A percentile compares a stretch with the other conserved stretches of the same genome.
Conservation (phyloP, 2,797 vertebrate genomes). For the Argya squamiceps region DNA sequence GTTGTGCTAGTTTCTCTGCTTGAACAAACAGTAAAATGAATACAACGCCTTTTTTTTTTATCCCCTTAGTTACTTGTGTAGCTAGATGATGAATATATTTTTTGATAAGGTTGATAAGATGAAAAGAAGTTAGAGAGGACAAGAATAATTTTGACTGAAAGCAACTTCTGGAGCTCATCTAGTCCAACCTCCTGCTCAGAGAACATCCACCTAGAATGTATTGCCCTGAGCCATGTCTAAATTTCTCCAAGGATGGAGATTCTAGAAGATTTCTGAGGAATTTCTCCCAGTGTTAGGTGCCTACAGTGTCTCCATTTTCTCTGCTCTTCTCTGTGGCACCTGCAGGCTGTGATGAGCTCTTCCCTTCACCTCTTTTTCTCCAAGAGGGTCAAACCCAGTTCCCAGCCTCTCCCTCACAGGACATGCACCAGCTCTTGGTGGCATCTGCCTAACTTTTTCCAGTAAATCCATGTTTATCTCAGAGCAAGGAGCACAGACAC, state of each 20-base stretch:
- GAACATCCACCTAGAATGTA: background rate
- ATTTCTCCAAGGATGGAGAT: background rate
- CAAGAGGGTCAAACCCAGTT: background rate
- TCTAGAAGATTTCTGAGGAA: background rate
- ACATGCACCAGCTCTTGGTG: background rate
- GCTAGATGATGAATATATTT: background rate
- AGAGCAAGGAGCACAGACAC: background rate
- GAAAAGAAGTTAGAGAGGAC: background rate
- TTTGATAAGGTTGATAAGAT: background rate
- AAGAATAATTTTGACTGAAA: background rate
- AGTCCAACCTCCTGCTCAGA: background rate
- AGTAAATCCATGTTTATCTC: background rate
- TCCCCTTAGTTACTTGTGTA: background rate
- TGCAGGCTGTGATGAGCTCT: background rate
- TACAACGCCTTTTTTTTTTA: background rate
- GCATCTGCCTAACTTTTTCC: background rate
- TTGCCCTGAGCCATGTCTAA: background rate
- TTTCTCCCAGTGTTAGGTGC: background rate
- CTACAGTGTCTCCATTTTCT: background rate
- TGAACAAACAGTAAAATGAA: background rate
- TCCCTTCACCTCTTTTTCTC: background rate
- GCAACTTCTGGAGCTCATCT: background rate
- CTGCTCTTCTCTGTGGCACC: background rate
- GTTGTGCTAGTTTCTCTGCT: background rate
- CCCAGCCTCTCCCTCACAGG: background rate